A percentile compares a stretch with the other conserved stretches of the same genome.
phyloP scores from a whole-genome alignment of 1,140 invertebrate genomes.

The Cotesia chilonis region DNA sequence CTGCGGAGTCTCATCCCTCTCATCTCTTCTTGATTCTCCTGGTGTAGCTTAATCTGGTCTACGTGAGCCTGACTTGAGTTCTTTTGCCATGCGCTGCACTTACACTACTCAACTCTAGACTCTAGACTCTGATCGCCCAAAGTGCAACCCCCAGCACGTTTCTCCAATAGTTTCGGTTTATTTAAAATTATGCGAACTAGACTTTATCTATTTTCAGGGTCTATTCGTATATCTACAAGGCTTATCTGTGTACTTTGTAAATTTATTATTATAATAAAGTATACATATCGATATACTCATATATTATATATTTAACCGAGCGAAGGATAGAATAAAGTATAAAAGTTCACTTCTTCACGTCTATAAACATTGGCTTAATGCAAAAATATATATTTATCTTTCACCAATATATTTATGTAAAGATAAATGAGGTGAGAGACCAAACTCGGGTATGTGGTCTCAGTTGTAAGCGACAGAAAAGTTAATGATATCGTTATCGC shows the following conservation, averaged over 20 bases:
- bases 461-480: not conserved
- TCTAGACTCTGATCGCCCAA: constrained; percentile 16
- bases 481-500: not conserved
- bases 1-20: not conserved
- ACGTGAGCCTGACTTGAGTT: constrained; percentile 17
- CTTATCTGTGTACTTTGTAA: not conserved
- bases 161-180: constrained; percentile 30
- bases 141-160: constrained; percentile 24
- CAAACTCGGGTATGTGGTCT: not conserved
- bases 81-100: constrained; percentile 9
- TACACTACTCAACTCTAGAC: too few relatives aligned
- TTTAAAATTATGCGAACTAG: constrained; percentile 30
- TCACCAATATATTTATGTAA: too few relatives aligned
- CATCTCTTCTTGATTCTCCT: not conserved
- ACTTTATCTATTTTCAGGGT: constrained; percentile 11
- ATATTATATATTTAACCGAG: too few relatives aligned
- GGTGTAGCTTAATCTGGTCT: constrained; percentile 18
- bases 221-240: not conserved
- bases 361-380: too few relatives aligned
- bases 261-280: not conserved
- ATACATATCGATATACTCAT: not conserved
- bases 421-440: not conserved
- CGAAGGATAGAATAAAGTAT: too few relatives aligned
- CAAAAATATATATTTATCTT: too few relatives aligned
- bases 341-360: too few relatives aligned